Conservation (phyloP, 2,113 vertebrate genomes). For the Ceyx cyanopectus region DNA sequence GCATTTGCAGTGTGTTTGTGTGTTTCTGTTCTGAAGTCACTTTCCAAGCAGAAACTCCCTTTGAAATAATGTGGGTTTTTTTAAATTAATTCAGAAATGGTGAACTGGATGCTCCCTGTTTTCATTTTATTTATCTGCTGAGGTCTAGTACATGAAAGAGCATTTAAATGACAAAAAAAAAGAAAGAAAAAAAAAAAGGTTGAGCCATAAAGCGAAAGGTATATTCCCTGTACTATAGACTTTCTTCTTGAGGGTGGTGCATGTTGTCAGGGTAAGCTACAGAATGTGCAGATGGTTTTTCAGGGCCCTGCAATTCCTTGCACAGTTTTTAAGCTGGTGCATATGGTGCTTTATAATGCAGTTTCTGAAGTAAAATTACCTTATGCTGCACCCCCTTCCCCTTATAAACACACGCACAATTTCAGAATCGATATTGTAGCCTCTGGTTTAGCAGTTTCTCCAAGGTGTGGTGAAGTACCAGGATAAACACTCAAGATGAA, state of each 20-base stretch:
- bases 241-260: slow-evolving; percentile 58
- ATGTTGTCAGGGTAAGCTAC: slow-evolving; percentile 68
- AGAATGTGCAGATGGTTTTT: slow-evolving; percentile 64
- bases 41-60: slow-evolving; percentile 73
- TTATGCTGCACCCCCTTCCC: slow-evolving; percentile 70
- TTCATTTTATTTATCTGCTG: slow-evolving; percentile 65
- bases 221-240: slow-evolving; percentile 52
- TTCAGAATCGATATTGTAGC: slow-evolving; percentile 67
- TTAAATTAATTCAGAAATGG: not conserved
- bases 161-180: slow-evolving; percentile 54
- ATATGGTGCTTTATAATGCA: slow-evolving; percentile 74
- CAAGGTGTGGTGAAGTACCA: slow-evolving; percentile 58
- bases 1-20: slow-evolving; percentile 67
- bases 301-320: slow-evolving; percentile 65
- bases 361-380: slow-evolving; percentile 65
- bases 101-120: slow-evolving; percentile 66
- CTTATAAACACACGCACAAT: slow-evolving; percentile 71
- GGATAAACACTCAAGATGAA: slow-evolving; percentile 48
- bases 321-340: slow-evolving; percentile 53
- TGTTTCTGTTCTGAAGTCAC: slow-evolving; percentile 65
- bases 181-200: slow-evolving; percentile 44
- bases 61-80: slow-evolving; percentile 35
- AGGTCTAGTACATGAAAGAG: slow-evolving; percentile 61
- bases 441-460: slow-evolving; percentile 69
- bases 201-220: slow-evolving; percentile 73